Base-by-base conservation (phyloP, 2,113 vertebrate species). In the Muntiacus muntjak region DNA sequence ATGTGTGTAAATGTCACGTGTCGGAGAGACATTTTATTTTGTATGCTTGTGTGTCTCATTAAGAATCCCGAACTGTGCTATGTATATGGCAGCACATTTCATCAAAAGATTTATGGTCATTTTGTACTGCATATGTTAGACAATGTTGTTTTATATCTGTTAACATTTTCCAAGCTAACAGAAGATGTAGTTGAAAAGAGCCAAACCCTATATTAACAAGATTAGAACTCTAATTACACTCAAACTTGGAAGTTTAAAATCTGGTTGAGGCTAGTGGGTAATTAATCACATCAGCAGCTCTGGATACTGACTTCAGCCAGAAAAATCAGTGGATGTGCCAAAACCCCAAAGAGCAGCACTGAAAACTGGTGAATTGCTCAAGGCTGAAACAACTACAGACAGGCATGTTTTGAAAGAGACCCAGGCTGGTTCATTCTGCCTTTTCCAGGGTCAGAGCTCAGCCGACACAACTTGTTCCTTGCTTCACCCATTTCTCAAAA, bases 401-500 rank as follows among this genome's bases (percentile, higher is more conserved):
- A 95, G 90, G 91, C 15, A 6, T 7, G 23, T 85, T 92, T 86
- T 58, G 13, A 94, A 83, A 43, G 30, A 87, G 47, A 83, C 15
- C n/a, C 30, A 40, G n/a, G 30, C 25, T 30, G 17, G 47, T 14
- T n/a, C 78, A 58, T 78, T 71, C 71, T 9, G 36, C 47, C 87
- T 83, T 91, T 89, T 81, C 76, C 55, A 74, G 55, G 45, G 79
- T 85, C 30, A 91, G 25, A 95, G 83, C 50, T 76, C 6, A 1
- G 82, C 93, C 89, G 94, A 89, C 13, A 92, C 58, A 96, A 95
- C 79, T 96, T 95, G 28, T 43, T 89, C 55, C 91, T 98, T 92
- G 54, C 57, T 95, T 88, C 95, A 96, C 87, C 88, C 54, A 93
- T 52, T 62, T 96, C 50, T 98, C 94, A 91, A 98, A 94, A 98